A percentile compares a stretch with the other conserved stretches of the same genome.
phyloP scores from a whole-genome alignment of 2,797 vertebrate species.

The Yasuhikotakia modesta region DNA sequence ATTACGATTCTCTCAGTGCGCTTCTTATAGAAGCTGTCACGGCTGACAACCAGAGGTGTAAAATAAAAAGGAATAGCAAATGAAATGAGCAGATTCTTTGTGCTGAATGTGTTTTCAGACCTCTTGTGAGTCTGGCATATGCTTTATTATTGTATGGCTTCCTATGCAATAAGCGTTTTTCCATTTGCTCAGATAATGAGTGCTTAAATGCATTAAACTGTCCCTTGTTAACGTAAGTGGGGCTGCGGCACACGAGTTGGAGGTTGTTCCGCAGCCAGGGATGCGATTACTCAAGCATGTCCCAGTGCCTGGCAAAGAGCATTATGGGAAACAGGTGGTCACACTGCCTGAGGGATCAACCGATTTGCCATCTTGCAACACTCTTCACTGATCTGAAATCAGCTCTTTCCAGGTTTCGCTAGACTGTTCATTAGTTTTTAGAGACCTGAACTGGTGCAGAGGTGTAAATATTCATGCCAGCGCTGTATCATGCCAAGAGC shows the following conservation, averaged over 20 bases:
- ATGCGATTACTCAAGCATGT: constrained; percentile 39
- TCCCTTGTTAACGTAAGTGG: constrained; percentile 26
- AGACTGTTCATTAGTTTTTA: neutral
- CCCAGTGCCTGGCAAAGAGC: constrained; percentile 21
- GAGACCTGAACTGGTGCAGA: neutral
- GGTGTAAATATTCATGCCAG: constrained; percentile 1
- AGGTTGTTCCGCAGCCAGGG: neutral
- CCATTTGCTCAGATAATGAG: constrained; percentile 7
- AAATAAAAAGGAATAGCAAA: neutral
- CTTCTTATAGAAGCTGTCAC: neutral
- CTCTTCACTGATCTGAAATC: constrained; percentile 7
- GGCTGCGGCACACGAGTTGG: constrained; percentile 3
- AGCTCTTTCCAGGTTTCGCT: constrained; percentile 5
- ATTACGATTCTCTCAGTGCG: neutral
- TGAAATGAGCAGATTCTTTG: neutral
- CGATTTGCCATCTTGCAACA: constrained; percentile 16
- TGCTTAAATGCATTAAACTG: constrained; percentile 20
- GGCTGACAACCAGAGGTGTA: neutral
- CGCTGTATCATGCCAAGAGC: neutral
- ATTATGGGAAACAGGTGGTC: constrained; percentile 37
- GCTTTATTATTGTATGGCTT: neutral
- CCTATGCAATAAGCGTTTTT: neutral
- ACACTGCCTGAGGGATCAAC: constrained; percentile 7
- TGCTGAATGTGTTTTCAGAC: neutral
- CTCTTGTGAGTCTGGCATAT: neutral